A percentile compares a stretch with the other conserved stretches of the same genome.
Conservation (phyloP, 2,888 invertebrate species). For the Steinernema scapterisci region DNA sequence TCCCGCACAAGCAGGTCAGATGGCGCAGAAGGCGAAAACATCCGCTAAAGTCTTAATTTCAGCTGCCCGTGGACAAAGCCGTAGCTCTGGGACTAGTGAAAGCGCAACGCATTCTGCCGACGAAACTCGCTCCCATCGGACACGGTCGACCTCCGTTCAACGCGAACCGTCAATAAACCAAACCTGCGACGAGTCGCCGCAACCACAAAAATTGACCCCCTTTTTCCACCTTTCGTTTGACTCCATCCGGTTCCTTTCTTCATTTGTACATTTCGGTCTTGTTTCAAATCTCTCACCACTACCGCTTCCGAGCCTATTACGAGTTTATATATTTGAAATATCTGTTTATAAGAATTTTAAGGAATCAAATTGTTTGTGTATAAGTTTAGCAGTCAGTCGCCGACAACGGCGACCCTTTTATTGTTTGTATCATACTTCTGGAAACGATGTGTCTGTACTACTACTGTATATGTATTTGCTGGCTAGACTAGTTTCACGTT, state of each 20-base stretch:
- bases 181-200: neutral
- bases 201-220: conserved; percentile 4
- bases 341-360: neutral
- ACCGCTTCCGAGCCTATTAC: conserved; percentile 29
- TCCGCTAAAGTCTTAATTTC: conserved; percentile 38
- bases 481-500: no score
- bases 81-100: conserved; percentile 64
- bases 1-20: conserved; percentile 66
- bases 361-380: conserved; percentile 20
- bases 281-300: conserved; percentile 14
- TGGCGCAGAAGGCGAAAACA: neutral
- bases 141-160: conserved; percentile 55
- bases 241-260: no score
- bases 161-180: neutral
- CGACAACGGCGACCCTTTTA: neutral
- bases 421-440: conserved; percentile 31
- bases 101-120: conserved; percentile 54
- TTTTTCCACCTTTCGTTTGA: neutral
- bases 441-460: conserved; percentile 8
- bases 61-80: conserved; percentile 66
- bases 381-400: neutral
- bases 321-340: conserved; percentile 2
- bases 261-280: neutral
- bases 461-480: conserved; percentile 2
- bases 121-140: conserved; percentile 65